Percentiles rank a stretch among this genome's conserved stretches.
These are phyloP conservation scores for Cyphomyrus plagiostoma DNA, from an alignment of 2,113 vertebrate species.

Conservation along the genomic window DNA sequence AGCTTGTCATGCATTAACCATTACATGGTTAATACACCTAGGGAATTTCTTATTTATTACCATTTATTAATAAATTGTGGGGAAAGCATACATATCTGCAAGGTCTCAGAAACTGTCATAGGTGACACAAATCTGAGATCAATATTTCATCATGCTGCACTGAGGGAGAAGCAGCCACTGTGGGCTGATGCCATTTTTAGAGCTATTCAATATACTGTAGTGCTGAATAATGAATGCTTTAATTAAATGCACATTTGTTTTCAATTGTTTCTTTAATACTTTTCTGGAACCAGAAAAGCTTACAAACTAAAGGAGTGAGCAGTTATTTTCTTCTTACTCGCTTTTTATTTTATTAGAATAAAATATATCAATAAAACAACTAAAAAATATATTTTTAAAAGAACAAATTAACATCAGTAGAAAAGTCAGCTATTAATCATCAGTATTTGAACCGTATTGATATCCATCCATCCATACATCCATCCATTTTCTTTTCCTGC, in stretches of 20 bases:
- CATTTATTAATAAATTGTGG: neutral
- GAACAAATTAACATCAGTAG: neutral
- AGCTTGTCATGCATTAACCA: neutral
- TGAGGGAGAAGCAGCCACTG: neutral
- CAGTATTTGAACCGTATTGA: neutral
- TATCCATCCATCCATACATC: neutral
- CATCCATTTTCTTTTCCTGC: neutral
- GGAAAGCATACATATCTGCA: neutral
- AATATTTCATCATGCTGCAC: constrained; percentile 1
- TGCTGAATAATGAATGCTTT: constrained; percentile 5
- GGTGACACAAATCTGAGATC: neutral
- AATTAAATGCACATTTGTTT: neutral
- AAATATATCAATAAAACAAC: neutral
- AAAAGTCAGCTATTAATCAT: neutral
- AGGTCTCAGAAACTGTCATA: neutral
- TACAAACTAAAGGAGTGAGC: neutral
- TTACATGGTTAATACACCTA: neutral
- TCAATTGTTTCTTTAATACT: neutral
- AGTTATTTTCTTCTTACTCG: neutral
- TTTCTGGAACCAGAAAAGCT: neutral
- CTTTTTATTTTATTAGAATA: neutral
- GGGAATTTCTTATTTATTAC: neutral
- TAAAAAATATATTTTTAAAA: neutral
- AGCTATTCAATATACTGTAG: neutral
- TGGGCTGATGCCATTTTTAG: neutral